Conservation (phyloP, 2,888 invertebrate species). For the Steinernema hermaphroditum region DNA sequence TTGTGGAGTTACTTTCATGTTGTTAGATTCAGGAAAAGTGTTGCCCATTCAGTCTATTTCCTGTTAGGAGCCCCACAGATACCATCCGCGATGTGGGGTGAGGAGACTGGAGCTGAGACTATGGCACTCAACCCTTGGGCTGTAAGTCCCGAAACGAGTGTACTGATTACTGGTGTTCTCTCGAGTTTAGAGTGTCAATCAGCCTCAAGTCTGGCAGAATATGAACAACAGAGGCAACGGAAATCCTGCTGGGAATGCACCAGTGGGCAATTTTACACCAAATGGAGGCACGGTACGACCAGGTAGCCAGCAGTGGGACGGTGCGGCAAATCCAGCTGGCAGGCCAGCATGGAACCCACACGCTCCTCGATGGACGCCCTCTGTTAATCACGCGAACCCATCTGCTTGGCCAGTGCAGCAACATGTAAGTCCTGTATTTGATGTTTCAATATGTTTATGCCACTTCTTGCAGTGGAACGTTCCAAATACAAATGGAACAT, state of each 20-base stretch:
- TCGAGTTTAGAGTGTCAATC: constrained; percentile 35
- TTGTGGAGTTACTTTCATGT: no score
- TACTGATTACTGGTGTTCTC: background rate
- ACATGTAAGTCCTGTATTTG: constrained; percentile 15
- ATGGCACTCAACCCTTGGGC: constrained; percentile 36
- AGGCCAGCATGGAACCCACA: constrained; percentile 31
- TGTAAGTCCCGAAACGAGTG: background rate
- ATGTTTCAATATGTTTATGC: background rate
- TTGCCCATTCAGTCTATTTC: constrained; percentile 23
- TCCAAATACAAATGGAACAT: constrained; percentile 35
- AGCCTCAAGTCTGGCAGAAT: constrained; percentile 32
- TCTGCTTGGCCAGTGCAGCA: constrained; percentile 34
- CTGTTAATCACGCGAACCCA: constrained; percentile 23
- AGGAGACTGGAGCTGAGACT: constrained; percentile 36
- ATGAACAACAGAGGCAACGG: constrained; percentile 17
- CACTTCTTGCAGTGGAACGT: constrained; percentile 9
- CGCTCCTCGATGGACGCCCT: constrained; percentile 16
- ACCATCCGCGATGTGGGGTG: constrained; percentile 37
- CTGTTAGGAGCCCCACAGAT: background rate
- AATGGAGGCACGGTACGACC: background rate
- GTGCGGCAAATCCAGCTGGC: constrained; percentile 16
- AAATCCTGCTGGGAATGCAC: background rate
- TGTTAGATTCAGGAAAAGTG: background rate
- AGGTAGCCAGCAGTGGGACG: constrained; percentile 20
- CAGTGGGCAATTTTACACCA: background rate